Base-by-base conservation (phyloP, 2,113 vertebrate species). In the Nesospiza acunhae region DNA sequence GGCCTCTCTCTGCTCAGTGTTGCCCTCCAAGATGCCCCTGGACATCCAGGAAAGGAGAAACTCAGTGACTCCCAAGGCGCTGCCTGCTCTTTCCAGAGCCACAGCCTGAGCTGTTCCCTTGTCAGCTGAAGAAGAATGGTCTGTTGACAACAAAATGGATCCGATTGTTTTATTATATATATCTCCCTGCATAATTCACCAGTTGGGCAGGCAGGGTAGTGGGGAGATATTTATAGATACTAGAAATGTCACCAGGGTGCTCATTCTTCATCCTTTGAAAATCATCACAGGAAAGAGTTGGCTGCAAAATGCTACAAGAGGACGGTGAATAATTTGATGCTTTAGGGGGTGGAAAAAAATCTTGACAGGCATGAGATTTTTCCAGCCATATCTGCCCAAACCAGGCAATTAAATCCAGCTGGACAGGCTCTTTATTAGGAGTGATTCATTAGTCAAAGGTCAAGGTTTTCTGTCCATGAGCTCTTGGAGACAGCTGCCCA, bases 131-230 rank as follows among this genome's bases (percentile, higher is more conserved):
- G 78, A 94, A 85, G 85, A 95, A 88, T 60, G 67, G 82, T 81
- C 78, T 35, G 68, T 90, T 93, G 90, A 94, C 87, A 94, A 85
- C 75, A 74, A 86, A 93, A 93, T 44, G 47, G 73, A 89, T 94
- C 92, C 3, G 1, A 95, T 88, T 95, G 85, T 90, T 96, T 96
- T 93, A 92, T 97, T 95, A 84, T 90, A 84, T 91, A 88, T 90
- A 93, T 91, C 94, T 95, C 47, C 85, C 88, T 96, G 92, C 94
- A 92, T 96, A 97, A 96, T 90, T 96, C 92, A 95, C 79, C 75
- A 93, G 56, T 81, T 93, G 52, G 90, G 83, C 64, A 91, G 90
- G 90, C 90, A 93, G 72, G 83, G 79, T 74, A 66, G 87, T 80
- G 73, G 63, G 85, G 75, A 92, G 88, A 77, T 96, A 96, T 96